These are phyloP conservation scores for Parnassius smintheus DNA, from an alignment of 2,888 invertebrate species.

Conservation along the genomic window DNA sequence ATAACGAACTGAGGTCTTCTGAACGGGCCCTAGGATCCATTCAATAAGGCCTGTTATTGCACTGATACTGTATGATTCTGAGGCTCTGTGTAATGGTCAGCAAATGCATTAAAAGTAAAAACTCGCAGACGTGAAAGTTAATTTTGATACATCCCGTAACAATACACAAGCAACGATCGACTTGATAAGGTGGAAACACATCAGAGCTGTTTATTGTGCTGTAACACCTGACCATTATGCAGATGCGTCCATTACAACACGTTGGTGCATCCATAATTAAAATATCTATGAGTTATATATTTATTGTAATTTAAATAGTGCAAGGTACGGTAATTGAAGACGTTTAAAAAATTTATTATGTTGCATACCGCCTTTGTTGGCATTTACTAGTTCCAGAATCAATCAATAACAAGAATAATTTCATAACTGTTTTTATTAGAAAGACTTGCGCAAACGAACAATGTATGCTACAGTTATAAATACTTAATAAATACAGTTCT, in stretches of 20 bases:
- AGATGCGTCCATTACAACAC: conserved; percentile 9
- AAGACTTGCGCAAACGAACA: no score
- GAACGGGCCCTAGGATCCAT: conserved; percentile 1
- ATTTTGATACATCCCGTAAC: conserved; percentile 8
- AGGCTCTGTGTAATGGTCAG: conserved; percentile 2
- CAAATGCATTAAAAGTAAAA: conserved; percentile 11
- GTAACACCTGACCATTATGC: conserved; percentile 22
- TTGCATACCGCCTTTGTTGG: not conserved
- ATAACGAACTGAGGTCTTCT: conserved; percentile 26
- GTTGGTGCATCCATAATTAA: conserved; percentile 14
- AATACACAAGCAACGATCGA: conserved; percentile 7
- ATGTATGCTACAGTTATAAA: no score
- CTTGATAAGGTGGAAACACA: conserved; percentile 19
- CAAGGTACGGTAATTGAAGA: conserved; percentile 4
- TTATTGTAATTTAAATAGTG: conserved; percentile 3
- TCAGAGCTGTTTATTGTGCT: conserved; percentile 5
- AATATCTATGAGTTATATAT: conserved; percentile 10
- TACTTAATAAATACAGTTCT: no score
- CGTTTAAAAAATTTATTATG: conserved; percentile 1
- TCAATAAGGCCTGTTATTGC: not conserved
- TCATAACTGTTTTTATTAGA: no score
- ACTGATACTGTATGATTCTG: not conserved
- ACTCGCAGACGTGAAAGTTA: conserved; percentile 4
- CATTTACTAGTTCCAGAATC: not conserved
- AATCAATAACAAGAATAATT: no score